Base-by-base conservation (phyloP, 2,797 vertebrate genomes). In the Pangasius larnaudii region DNA sequence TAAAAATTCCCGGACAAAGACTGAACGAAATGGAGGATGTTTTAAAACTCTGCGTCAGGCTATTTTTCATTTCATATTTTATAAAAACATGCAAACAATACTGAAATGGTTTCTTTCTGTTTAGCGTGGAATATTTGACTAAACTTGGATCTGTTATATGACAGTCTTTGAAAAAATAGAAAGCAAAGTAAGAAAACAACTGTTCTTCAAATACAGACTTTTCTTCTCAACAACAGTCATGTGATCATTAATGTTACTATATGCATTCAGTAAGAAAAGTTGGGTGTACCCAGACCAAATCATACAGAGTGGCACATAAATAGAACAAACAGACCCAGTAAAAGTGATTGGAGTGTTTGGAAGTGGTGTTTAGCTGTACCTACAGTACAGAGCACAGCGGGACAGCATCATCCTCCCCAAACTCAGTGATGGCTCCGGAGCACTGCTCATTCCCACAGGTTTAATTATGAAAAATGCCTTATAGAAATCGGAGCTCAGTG, bases 381-480 rank as follows among this genome's bases (percentile, higher is more conserved):
- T 85, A 63, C 84, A 85, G 80, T 87, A 84, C 80, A 63, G 61
- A 88, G 88, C 88, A 69, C 88, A 89, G 88, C 85, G 84, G 89
- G 85, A 86, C 85, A 85, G 85, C 80, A 74, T 90, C 88, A 90
- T 89, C 75, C 24, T 89, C 89, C 88, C 88, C 83, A 88, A 87
- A 87, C 85, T 78, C 89, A 67, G 85, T 71, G 87, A 90, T 90
- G 84, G 88, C 88, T 87, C 84, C 11, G 51, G 36, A 85, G 86
- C 89, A 72, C 58, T 80, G 75, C 46, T 27, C 87, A 78, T 91
- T 92, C 90, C 91, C 91, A 91, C 87, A 90, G 90, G 90, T 92
- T 92, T 91, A 91, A 92, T 92, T 92, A 91, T 90, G 78, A 91
- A 88, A 89, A 90, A 90, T 71, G 88, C 88, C 87, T 92, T 90